Evolutionary conservation across 1,140 invertebrate species (phyloP), one percentile per base, ranked within the genome.

Genomic region (Pseudomyrmex gracilis): DNA sequence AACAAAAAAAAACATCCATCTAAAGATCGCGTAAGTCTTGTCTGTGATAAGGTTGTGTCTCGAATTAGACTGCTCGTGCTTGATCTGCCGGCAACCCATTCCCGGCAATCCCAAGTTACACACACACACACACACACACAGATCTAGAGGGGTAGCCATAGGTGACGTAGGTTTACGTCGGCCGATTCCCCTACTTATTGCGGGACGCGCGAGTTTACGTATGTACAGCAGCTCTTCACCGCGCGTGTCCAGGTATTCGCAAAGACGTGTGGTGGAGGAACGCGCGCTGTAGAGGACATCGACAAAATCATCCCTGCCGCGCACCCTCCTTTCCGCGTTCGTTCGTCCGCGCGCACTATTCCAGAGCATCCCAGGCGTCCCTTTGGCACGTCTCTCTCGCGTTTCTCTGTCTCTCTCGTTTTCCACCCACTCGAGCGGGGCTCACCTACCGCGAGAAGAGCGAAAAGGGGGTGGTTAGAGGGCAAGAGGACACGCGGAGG

Each of bases 241-340:
- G 55, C 66, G 76, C 47, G 55, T 87, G 71, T 87, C 73, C 66
- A 55, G 57, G 55, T 74, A 74, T 63, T 43, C 55, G 78, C 76
- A 43, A 80, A 78, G 80, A 68, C 55, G 82, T 43, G 57, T 67
- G 61, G 47, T 58, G 55, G 60, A 88, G 61, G 24, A 66, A 71
- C 64, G 80, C 13, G 45, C 73, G 74, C 74, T 17, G 64, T 47
- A 71, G 74, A 89, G 84, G 80, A 84, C 84, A 89, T 89, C 84
- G 87, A 84, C 84, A 58, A 89, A 85, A 83, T 82, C 70, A 85
- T 60, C 24, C 77, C 82, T 77, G 17, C 60, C 47, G 17, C 51
- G 73, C 86, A 73, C 61, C 80, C 51, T 34, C 73, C 85, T 66
- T 43, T 22, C 47, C 70, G 57, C 61, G 12, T 70, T 43, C 53